phyloP scores from a whole-genome alignment of 2,113 vertebrate species.

The Sander vitreus region DNA sequence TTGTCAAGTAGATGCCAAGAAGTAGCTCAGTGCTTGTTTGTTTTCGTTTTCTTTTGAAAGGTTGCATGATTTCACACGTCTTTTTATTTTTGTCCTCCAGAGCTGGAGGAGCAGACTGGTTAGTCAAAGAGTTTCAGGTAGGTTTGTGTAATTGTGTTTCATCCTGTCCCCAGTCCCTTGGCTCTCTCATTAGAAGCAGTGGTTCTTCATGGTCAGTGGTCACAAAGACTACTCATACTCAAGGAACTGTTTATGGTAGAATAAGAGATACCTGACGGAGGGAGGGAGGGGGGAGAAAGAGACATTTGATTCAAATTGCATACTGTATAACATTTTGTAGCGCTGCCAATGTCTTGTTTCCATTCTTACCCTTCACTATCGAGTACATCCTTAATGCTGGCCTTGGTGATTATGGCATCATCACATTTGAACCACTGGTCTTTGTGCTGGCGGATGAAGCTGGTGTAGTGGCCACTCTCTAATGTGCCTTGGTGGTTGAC shows the following conservation, averaged over 20 bases:
- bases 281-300: neutral
- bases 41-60: slow-evolving; percentile 71
- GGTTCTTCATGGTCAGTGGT: slow-evolving; percentile 67
- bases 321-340: neutral
- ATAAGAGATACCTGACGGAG: slow-evolving; percentile 89
- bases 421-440: slow-evolving; percentile 99
- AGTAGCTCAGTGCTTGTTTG: slow-evolving; percentile 89
- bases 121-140: slow-evolving; percentile 85
- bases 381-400: slow-evolving; percentile 98
- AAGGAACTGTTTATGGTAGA: slow-evolving; percentile 99
- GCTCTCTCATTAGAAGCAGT: slow-evolving; percentile 59
- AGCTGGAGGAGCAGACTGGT: slow-evolving; percentile 63
- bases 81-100: slow-evolving; percentile 55
- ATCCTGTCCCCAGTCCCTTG: slow-evolving; percentile 69
- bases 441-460: slow-evolving; percentile 99
- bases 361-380: slow-evolving; percentile 96
- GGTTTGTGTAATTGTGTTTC: slow-evolving; percentile 87
- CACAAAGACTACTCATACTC: slow-evolving; percentile 92
- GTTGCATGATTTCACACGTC: slow-evolving; percentile 77
- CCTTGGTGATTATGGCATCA: slow-evolving; percentile 99
- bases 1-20: slow-evolving; percentile 91
- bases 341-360: neutral
- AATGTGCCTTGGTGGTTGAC: slow-evolving; percentile 99
- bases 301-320: neutral
- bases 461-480: slow-evolving; percentile 99